Evolutionary conservation across 2,888 invertebrate species (phyloP).

Genomic region (Allophyes oxyacanthae): DNA sequence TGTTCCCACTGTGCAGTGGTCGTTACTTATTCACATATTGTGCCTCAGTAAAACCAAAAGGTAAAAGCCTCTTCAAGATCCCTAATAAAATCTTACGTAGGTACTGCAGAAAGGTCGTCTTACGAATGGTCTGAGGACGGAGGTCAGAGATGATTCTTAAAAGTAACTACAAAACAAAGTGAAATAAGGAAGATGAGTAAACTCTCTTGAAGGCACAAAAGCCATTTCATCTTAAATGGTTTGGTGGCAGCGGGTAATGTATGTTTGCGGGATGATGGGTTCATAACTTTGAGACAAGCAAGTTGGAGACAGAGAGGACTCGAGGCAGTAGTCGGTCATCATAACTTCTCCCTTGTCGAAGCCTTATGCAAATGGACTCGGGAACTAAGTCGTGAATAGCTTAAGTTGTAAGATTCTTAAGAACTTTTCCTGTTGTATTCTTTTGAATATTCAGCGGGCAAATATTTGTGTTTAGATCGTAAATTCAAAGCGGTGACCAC

Average conservation of each 20-base stretch:
- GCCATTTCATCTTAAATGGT: conserved; percentile 30
- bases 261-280: conserved; percentile 42
- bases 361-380: conserved; percentile 39
- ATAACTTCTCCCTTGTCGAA: conserved; percentile 43
- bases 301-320: conserved; percentile 36
- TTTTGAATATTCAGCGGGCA: not conserved
- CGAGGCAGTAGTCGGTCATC: conserved; percentile 43
- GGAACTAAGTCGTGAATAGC: conserved; percentile 29
- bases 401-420: conserved; percentile 13
- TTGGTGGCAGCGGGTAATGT: conserved; percentile 29
- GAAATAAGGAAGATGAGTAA: conserved; percentile 28
- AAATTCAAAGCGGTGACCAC: too few relatives aligned
- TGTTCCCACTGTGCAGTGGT: conserved; percentile 20
- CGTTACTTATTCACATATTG: conserved; percentile 49
- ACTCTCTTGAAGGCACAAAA: conserved; percentile 23
- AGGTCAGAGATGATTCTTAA: conserved; percentile 37
- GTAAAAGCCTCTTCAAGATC: conserved; percentile 37
- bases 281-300: conserved; percentile 41
- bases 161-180: conserved; percentile 36
- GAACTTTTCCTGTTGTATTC: not conserved
- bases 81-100: conserved; percentile 53
- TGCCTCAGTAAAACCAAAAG: conserved; percentile 32
- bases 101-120: conserved; percentile 37
- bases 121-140: conserved; percentile 28
- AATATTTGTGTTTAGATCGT: too few relatives aligned